These are phyloP conservation scores for Artemia sp. DNA, from an alignment of 2,888 invertebrate species.

Conservation along the genomic window DNA sequence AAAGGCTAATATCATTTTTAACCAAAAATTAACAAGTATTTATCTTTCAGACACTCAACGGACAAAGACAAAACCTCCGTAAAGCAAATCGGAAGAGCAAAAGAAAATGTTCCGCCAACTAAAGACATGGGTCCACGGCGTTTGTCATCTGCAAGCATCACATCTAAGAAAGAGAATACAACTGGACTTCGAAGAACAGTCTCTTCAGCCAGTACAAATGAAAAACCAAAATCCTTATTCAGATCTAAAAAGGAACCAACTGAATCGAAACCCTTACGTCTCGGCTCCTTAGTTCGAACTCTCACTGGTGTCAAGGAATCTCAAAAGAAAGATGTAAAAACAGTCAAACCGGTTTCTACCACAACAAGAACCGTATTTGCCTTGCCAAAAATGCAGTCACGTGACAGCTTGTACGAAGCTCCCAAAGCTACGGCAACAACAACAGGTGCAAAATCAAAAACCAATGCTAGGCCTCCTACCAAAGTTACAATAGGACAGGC, in stretches of 20 bases:
- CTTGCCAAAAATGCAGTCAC: constrained; percentile 6
- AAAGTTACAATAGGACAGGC: constrained; percentile 7
- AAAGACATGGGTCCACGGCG: neutral
- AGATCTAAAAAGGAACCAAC: neutral
- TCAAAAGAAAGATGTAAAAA: neutral
- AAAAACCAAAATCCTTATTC: constrained; percentile 3
- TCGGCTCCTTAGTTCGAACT: neutral
- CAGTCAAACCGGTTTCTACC: neutral
- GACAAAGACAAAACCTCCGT: neutral
- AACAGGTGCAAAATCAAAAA: neutral
- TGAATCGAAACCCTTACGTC: neutral
- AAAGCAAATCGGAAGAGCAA: neutral
- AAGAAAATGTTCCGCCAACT: neutral
- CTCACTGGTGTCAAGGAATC: neutral
- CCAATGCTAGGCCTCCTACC: neutral
- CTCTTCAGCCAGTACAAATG: neutral
- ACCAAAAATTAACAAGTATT: neutral
- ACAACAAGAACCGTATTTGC: constrained; percentile 7
- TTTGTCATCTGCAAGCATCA: neutral
- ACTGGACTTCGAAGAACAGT: neutral
- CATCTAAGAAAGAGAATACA: neutral
- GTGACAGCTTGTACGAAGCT: constrained; percentile 1
- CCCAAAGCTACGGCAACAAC: neutral
- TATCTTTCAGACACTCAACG: neutral
- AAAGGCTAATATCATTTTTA: no score